Evolutionary conservation across 2,888 invertebrate species (phyloP).

Genomic region (Margaritifera margaritifera): DNA sequence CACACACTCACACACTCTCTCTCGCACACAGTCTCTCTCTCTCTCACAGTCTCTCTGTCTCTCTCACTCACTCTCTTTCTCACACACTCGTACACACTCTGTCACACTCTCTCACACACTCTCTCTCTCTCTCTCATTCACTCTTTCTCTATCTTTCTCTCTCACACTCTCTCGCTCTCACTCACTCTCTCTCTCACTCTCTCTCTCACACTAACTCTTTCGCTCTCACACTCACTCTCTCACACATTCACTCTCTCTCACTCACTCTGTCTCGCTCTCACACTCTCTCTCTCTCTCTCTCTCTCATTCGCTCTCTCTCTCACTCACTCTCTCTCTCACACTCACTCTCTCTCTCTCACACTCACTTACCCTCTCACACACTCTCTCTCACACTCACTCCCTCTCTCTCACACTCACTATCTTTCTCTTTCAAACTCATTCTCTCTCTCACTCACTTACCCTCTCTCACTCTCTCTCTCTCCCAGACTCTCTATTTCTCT

Average conservation of each 20-base stretch:
- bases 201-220: too few species aligned
- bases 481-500: constrained; percentile 1
- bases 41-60: too few species aligned
- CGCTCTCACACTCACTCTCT: constrained; percentile 4
- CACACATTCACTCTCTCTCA: constrained; percentile 4
- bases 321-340: neutral
- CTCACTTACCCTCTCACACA: constrained; percentile 4
- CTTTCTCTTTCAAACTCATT: neutral
- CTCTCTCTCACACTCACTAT: neutral
- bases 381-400: constrained; percentile 4
- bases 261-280: constrained; percentile 1
- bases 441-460: neutral
- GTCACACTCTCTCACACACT: too few species aligned
- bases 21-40: too few species aligned
- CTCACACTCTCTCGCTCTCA: too few species aligned
- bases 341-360: constrained; percentile 4
- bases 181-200: too few species aligned
- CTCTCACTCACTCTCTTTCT: too few species aligned
- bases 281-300: neutral
- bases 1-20: too few species aligned
- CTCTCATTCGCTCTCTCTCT: neutral
- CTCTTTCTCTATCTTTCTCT: too few species aligned
- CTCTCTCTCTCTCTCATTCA: too few species aligned
- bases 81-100: too few species aligned
- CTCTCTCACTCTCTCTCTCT: constrained; percentile 2